Base-by-base conservation (phyloP, 2,113 vertebrate genomes). In the Paratilapia polleni region DNA sequence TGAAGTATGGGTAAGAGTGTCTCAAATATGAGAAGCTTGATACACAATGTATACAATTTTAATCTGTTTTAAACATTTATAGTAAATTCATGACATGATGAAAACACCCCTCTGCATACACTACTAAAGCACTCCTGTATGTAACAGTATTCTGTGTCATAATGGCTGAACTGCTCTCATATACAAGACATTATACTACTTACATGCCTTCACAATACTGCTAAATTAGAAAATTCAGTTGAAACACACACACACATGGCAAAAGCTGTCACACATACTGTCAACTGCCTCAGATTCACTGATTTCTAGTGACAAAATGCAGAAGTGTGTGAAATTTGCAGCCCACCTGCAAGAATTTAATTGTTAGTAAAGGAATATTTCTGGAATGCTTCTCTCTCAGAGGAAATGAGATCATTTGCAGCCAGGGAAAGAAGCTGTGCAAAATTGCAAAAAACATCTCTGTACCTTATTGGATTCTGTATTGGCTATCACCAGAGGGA, bases 321-420 rank as follows among this genome's bases (percentile, higher is more conserved):
- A 28, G 59, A 60, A 20, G 75, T 81, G 19, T n/a, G 28, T 41
- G 58, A 85, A 43, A 74, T 47, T 11, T 61, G 38, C 28, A 19
- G 47, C 62, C 38, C 28, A 83, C 26, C 57, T 62, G 5, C 34
- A 9, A 31, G n/a, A 14, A 31, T 62, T 41, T 62, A 12, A 64
- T 38, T 64, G 62, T 75, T 43, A 13, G 34, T 36, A 20, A 43
- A 57, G 13, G 13, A 62, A 34, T 52, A 68, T 78, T 43, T 68
- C 52, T 77, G 24, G 28, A 56, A 26, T 59, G 19, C 9, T 54
- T 11, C 28, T 41, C 43, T 49, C 52, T 47, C 36, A 22, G n/a
- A 66, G 20, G 57, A 78, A 81, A 66, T 81, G 1, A 78, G 31
- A 66, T 81, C 11, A 68, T 58, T 59, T 77, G 62, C 49, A 63